These are phyloP conservation scores for Trochalopteron elliotii DNA, from an alignment of 2,113 vertebrate species.

Conservation along the genomic window DNA sequence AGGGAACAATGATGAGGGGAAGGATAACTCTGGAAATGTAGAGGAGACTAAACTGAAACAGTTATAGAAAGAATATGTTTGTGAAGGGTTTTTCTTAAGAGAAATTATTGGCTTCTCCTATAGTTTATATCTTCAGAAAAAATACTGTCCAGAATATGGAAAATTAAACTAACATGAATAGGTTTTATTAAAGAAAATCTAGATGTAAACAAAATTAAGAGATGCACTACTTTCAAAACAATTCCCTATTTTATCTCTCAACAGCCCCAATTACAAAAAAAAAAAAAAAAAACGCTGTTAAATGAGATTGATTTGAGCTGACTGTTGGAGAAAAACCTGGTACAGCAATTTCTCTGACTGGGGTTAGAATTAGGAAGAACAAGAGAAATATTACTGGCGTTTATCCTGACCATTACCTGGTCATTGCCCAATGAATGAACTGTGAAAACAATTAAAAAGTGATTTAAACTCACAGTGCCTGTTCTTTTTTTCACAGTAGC, in stretches of 20 bases:
- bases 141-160: not conserved
- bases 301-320: not conserved
- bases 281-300: not conserved
- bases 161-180: not conserved
- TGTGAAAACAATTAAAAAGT: not conserved
- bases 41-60: not conserved
- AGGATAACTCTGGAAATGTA: not conserved
- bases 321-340: not conserved
- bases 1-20: not conserved
- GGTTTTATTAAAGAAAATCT: not conserved
- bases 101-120: not conserved
- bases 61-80: not conserved
- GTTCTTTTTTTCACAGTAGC: not conserved
- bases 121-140: not conserved
- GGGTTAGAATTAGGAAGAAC: not conserved
- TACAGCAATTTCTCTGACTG: not conserved
- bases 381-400: not conserved
- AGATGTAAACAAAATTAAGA: not conserved
- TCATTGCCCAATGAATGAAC: not conserved
- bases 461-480: not conserved
- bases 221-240: not conserved
- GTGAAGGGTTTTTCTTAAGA: not conserved
- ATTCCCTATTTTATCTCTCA: not conserved
- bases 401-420: not conserved
- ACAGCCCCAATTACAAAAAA: not conserved